A percentile compares a stretch with the other conserved stretches of the same genome.
Conservation (phyloP, 2,797 vertebrate genomes). For the Pristis pectinata region DNA sequence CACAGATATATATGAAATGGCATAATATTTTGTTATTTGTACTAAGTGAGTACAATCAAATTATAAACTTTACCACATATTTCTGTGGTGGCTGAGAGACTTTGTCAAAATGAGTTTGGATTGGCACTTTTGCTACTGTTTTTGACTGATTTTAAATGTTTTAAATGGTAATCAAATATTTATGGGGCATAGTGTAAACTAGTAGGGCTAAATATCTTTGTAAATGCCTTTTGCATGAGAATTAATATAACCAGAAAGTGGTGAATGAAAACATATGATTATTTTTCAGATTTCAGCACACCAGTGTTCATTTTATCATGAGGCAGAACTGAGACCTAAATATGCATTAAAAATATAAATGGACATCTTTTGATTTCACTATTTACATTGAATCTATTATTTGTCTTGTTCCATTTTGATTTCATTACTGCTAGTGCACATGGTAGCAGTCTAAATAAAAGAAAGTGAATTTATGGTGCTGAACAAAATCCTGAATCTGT, state of each 20-base stretch:
- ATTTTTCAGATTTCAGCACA: not conserved
- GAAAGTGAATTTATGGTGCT: not conserved
- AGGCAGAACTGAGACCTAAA: not conserved
- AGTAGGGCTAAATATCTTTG: constrained; percentile 28
- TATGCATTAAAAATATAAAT: not conserved
- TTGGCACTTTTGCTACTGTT: constrained; percentile 34
- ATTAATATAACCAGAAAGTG: not conserved
- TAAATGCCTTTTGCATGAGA: not conserved
- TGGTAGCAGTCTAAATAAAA: not conserved
- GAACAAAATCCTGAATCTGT: not conserved
- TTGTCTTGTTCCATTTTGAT: not conserved
- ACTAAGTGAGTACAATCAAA: constrained; percentile 72
- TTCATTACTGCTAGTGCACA: not conserved
- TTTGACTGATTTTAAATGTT: constrained; percentile 32
- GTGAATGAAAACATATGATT: not conserved
- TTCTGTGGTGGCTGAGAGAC: constrained; percentile 63
- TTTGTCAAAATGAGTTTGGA: constrained; percentile 23
- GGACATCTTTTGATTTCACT: not conserved
- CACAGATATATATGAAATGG: constrained; percentile 61
- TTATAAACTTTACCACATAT: constrained; percentile 71
- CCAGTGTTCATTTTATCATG: not conserved
- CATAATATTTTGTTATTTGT: constrained; percentile 75
- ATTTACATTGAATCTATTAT: not conserved
- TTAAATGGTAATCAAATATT: constrained; percentile 36
- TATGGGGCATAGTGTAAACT: constrained; percentile 35